Percentiles rank a stretch among this genome's conserved stretches.
Evolutionary conservation across 2,888 invertebrate species (phyloP).

Genomic region (Pomacea canaliculata): DNA sequence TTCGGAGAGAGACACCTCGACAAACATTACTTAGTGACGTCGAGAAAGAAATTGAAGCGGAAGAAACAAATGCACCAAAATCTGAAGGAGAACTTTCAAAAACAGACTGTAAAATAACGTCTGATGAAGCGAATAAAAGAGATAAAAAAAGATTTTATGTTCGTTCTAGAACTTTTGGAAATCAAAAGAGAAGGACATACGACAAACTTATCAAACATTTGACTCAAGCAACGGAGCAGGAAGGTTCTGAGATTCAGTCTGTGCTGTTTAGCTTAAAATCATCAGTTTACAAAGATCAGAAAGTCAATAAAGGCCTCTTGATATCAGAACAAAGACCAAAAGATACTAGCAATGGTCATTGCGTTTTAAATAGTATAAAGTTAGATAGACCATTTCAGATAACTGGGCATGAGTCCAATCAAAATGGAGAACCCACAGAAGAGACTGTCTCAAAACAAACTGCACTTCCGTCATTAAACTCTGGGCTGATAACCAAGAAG

Average conservation of each 20-base stretch:
- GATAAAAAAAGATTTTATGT: neutral
- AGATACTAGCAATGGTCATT: no score
- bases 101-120: no score
- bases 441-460: neutral
- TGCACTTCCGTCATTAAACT: no score
- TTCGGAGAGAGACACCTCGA: neutral
- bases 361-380: no score
- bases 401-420: no score
- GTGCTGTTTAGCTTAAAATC: slow-evolving; percentile 1
- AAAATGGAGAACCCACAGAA: neutral
- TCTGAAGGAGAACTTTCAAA: neutral
- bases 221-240: slow-evolving; percentile 4
- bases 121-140: neutral
- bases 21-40: neutral
- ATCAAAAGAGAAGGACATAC: neutral
- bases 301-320: neutral
- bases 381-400: no score
- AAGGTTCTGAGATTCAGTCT: slow-evolving; percentile 16
- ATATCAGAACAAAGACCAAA: no score
- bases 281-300: neutral
- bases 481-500: neutral
- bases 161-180: no score
- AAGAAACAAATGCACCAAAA: neutral
- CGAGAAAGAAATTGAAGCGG: neutral
- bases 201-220: slow-evolving; percentile 17